Evolutionary conservation across 2,888 invertebrate species (phyloP).

Genomic region (Erebia palarica): DNA sequence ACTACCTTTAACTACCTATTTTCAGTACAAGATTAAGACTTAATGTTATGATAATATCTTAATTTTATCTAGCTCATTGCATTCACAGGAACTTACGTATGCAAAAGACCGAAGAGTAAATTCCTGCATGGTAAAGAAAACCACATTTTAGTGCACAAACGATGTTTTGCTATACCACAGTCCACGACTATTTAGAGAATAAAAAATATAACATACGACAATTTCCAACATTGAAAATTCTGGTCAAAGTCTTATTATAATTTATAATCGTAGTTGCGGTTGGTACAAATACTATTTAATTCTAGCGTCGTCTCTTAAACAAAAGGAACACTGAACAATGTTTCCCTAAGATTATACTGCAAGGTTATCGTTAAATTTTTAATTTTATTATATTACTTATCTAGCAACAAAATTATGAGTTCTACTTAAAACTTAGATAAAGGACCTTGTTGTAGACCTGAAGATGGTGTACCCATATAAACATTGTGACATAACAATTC

Average conservation of each 20-base stretch:
- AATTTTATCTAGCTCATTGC: constrained; percentile 24
- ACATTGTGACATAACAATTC: no score
- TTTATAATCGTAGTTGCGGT: neutral
- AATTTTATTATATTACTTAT: no score
- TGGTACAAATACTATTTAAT: neutral
- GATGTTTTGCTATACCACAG: constrained; percentile 8
- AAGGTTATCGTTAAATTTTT: neutral
- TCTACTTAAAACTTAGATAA: no score
- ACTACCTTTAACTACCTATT: neutral
- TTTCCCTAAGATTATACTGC: neutral
- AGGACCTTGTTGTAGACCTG: no score
- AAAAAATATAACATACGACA: constrained; percentile 11
- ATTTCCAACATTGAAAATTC: neutral
- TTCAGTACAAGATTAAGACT: neutral
- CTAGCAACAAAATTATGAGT: no score
- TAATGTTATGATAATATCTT: constrained; percentile 12
- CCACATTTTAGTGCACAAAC: constrained; percentile 24
- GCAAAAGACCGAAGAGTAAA: constrained; percentile 25
- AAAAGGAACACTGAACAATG: neutral
- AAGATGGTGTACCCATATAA: no score
- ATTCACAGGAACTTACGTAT: constrained; percentile 29
- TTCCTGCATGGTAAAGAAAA: constrained; percentile 21
- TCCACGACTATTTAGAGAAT: constrained; percentile 12
- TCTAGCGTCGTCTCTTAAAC: neutral
- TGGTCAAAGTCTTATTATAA: constrained; percentile 2